Base-by-base conservation (phyloP, 2,113 vertebrate genomes). In the Antigone vipio region DNA sequence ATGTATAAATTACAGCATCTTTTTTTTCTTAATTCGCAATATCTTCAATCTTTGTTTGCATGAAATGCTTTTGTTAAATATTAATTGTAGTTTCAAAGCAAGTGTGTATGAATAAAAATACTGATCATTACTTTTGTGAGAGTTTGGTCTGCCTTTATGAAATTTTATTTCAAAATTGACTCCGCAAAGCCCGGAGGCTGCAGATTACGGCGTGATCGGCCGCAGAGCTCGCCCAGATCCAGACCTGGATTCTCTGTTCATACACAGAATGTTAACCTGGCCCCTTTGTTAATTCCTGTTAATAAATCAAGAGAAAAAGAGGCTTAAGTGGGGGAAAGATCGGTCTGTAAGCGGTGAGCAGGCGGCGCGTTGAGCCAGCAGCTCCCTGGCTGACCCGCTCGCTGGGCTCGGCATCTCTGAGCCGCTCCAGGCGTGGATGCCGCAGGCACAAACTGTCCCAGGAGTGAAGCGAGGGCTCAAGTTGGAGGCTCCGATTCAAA, bases 91-190 rank as follows among this genome's bases (percentile, higher is more conserved):
- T 97, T 98, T 90, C 97, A 84, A 97, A 97, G 93, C 97, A 88
- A 97, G 93, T 80, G 97, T 97, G 97, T 98, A 94, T 35, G 69
- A 98, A 98, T 98, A 98, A 98, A 98, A 88, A 83, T 82, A 91
- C 91, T 89, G 97, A 96, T 87, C 95, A 35, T 96, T 79, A 85
- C 35, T 74, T 78, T 4, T 6, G 73, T 15, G 32, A 47, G 73
- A 24, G 55, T 34, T 17, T 67, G 23, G 5, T 72, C 27, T 95
- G 52, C 47, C 44, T 94, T 22, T 13, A 2, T 63, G 80, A n/a
- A 47, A 71, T 47, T 34, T 20, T 63, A 13, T 67, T 55, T 50
- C 23, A 2, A 18, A 71, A 16, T 1, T 12, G 17, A 4, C 29
- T 29, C 24, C 0, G 5, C 32, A 3, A 6, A 69, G 45, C 34